Evolutionary conservation across 2,888 invertebrate species (phyloP), one percentile per base, ranked within the genome.

Genomic region (Gasteruption jaculator): DNA sequence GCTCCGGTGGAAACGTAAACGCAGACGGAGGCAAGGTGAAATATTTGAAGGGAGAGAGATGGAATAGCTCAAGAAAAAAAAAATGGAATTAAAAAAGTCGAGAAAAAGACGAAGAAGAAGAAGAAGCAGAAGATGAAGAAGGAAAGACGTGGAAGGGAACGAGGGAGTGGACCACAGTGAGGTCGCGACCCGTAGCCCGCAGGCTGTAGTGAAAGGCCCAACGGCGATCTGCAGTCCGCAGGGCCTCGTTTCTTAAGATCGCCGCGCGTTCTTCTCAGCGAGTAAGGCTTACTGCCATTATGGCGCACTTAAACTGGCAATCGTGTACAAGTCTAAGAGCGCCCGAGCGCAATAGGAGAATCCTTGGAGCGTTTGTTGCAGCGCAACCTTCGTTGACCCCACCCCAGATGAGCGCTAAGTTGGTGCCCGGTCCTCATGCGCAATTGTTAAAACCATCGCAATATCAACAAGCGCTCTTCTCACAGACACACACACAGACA

Each of bases 101-200:
- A 27, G 43, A 33, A 16, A 30, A 42, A n/a, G 24, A 31, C 25
- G 19, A 34, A 6, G 26, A 33, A 16, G 39, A 32, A 8, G 38
- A 34, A 41, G 41, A 27, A 30, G 33, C 35, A 34, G 43, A 30
- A 32, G 37, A 38, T 35, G 39, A 42, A 45, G 41, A 38, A 43
- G 50, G 27, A 43, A 39, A 37, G 45, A 43, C 49, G 52, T 48
- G 48, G 50, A 55, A 50, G 49, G 54, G 48, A 55, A 60, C 59
- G 63, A 61, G 61, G 67, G 64, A 63, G 64, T 64, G 62, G 63
- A 65, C 63, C 58, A 54, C 60, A 63, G 55, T 61, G 62, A 63
- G 68, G 68, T 70, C 68, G 66, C 65, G 68, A 70, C 68, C 69
- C 58, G 65, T 59, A 67, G 66, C 63, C 66, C 57, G 57, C 59